Base-by-base conservation (phyloP, 2,113 vertebrate genomes). In the Mesitornis unicolor region DNA sequence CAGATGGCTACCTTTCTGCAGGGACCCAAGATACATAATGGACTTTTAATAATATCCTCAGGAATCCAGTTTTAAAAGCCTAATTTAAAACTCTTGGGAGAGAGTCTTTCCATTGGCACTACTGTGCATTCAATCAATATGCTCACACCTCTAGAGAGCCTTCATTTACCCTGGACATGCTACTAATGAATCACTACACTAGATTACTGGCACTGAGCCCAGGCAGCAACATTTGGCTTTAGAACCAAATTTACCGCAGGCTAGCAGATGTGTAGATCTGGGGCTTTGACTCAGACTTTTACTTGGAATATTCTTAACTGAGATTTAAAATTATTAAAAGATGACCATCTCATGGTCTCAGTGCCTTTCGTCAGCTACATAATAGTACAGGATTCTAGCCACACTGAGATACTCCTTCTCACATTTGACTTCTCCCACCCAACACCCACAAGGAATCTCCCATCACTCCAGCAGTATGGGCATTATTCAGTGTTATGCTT, bases 301-400 rank as follows among this genome's bases (percentile, higher is more conserved):
- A 29, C 24, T 36, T 53, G 29, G 87, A 73, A 42, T 53, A 47
- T 38, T 74, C 36, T 78, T 67, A 77, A 14, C 7, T 29, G 45
- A 63, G 40, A 86, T 65, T 31, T 60, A 36, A 65, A 90, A 77
- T 83, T 68, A 45, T 31, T 51, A 43, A 31, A 83, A 65, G 6
- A 42, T 20, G 11, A 9, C 9, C 76, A 45, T 56, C 8, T 2
- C 2, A 1, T 48, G 22, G 17, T 60, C 28, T 70, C 6, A 4
- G 35, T 11, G 3, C 20, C 15, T 9, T 84, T 90, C 47, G 15
- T 63, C 29, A 74, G 5, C 33, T 61, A 1, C 17, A 6, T 14
- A 70, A 6, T 13, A 42, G 8, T 29, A 64, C 16, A 50, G 0
- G 0, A 17, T 38, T 76, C 25, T 25, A 67, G 13, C 15, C 59